A percentile compares a stretch with the other conserved stretches of the same genome.
These are phyloP conservation scores for Augochlora pura DNA, from an alignment of 1,140 invertebrate genomes.

Conservation along the genomic window DNA sequence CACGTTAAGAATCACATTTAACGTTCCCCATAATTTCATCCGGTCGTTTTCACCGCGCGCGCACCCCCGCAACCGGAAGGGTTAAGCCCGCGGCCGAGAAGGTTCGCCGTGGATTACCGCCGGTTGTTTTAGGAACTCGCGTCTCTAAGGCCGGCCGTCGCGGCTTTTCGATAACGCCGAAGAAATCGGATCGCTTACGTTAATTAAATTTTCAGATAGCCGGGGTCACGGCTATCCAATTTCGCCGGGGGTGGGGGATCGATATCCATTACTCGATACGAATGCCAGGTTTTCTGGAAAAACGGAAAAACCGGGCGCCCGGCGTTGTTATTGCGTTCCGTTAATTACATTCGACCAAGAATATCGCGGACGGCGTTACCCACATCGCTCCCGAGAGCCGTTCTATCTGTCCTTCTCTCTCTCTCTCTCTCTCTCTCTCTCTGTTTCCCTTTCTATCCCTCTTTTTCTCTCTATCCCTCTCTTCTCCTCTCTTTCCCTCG, in stretches of 20 bases:
- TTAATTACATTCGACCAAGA: not conserved
- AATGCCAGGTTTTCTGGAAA: not conserved
- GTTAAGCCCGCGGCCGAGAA: not conserved
- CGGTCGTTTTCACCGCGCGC: not conserved
- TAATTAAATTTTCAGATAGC: not conserved
- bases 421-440: not conserved
- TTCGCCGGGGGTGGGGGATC: not conserved
- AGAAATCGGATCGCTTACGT: not conserved
- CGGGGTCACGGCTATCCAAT: not conserved
- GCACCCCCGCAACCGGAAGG: no score
- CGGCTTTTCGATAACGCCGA: not conserved
- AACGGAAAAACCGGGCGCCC: not conserved
- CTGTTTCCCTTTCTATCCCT: no score
- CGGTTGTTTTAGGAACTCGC: not conserved
- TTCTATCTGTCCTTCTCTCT: not conserved
- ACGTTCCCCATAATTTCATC: constrained; percentile 2
- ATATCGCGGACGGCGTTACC: not conserved
- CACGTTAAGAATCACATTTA: constrained; percentile 43
- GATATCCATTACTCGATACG: not conserved
- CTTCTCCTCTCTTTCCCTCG: no score
- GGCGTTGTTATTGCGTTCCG: not conserved
- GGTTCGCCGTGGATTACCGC: not conserved
- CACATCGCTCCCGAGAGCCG: not conserved
- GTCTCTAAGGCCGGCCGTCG: no score
- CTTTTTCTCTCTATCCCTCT: no score